Evolutionary conservation across 2,113 vertebrate genomes (phyloP), one percentile per base, ranked within the genome.

Genomic region (Cyanistes caeruleus): DNA sequence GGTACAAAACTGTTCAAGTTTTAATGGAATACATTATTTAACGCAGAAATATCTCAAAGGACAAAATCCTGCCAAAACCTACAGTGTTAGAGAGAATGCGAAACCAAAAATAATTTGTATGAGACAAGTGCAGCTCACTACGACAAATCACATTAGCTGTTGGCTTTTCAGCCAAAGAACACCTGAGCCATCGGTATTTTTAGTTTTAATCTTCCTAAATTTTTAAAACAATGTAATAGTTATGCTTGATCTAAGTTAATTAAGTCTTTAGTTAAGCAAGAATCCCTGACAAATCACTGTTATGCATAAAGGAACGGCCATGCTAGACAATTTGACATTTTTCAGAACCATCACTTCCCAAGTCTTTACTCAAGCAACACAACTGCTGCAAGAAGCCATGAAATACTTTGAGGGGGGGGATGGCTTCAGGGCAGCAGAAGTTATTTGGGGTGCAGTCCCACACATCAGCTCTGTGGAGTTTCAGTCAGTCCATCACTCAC

Each of bases 211-310:
- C 74, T 48, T 72, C 27, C 75, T 93, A 75, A 78, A 86, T 90
- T 92, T 92, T 90, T 41, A 14, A 93, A 87, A 79, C 62, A 79
- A 58, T 64, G 13, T 37, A 90, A 81, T 24, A 82, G 44, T 70
- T 87, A 51, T 65, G 79, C 56, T 56, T 77, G 63, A 81, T 89
- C 59, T 95, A 76, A 91, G 59, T 75, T 96, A 95, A 95, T 95
- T 80, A 95, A 56, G 68, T 35, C 81, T 87, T 92, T 86, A 93
- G 95, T 96, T 91, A 96, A 94, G 51, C 85, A 96, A 88, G 88
- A 94, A 89, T 41, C 53, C 24, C 90, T 67, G 31, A 91, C 33
- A 89, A 95, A 96, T 73, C 78, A 81, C n/a, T 41, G 30, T 35
- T 87, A n/a, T 1, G 30, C 9, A 22, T 67, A 82, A 78, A 81